These are phyloP conservation scores for Drosophila kokeensis DNA, from an alignment of 2,888 invertebrate genomes.

Conservation along the genomic window DNA sequence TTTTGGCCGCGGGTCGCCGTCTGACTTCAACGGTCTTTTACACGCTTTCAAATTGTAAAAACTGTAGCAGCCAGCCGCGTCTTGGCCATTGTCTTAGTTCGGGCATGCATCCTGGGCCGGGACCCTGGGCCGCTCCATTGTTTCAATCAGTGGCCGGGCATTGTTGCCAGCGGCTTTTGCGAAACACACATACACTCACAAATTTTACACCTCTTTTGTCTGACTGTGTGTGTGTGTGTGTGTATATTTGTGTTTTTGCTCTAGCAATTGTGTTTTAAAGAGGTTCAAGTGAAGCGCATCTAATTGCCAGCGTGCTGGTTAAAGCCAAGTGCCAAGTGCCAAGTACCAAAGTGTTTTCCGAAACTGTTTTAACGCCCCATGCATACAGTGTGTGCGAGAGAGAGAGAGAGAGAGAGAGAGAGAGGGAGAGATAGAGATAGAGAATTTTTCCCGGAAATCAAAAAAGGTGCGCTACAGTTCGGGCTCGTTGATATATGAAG, in stretches of 20 bases:
- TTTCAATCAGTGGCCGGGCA: constrained; percentile 75
- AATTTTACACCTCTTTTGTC: constrained; percentile 80
- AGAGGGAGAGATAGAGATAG: neutral
- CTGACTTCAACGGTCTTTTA: constrained; percentile 49
- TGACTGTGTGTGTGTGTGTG: constrained; percentile 23
- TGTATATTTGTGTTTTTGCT: constrained; percentile 43
- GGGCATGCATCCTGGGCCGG: constrained; percentile 15
- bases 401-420: too few relatives aligned
- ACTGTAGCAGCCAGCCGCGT: constrained; percentile 55
- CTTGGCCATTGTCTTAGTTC: constrained; percentile 61
- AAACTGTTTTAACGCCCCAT: constrained; percentile 70
- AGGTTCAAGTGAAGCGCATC: constrained; percentile 81
- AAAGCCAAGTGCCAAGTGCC: constrained; percentile 39
- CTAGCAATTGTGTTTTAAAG: constrained; percentile 79
- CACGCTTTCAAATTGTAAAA: constrained; percentile 71
- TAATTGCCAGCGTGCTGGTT: constrained; percentile 75
- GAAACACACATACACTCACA: constrained; percentile 47
- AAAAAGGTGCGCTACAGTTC: constrained; percentile 55
- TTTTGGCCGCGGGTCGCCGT: constrained; percentile 52
- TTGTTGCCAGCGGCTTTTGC: constrained; percentile 72
- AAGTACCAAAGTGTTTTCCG: constrained; percentile 66
- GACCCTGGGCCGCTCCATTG: constrained; percentile 73
- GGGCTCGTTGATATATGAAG: constrained; percentile 72
- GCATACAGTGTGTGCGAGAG: neutral
- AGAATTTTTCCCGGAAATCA: constrained; percentile 76